Conservation (phyloP, 2,113 vertebrate genomes). For the Lagopus leucura region DNA sequence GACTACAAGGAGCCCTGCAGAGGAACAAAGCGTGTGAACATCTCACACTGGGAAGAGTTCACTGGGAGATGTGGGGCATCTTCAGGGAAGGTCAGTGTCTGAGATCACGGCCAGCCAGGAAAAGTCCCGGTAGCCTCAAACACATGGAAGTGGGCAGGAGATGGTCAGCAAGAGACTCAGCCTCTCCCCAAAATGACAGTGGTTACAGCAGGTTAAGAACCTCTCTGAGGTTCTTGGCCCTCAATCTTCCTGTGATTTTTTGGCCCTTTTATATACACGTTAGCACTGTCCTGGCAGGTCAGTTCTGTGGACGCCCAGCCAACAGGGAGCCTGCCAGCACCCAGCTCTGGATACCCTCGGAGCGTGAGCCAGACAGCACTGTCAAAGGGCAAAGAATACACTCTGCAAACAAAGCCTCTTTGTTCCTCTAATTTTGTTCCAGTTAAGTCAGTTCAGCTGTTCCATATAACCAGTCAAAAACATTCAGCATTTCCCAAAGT, state of each 20-base stretch:
- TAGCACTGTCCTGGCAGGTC: not conserved
- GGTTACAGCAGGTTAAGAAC: not conserved
- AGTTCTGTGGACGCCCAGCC: not conserved
- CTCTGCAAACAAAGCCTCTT: slow-evolving; percentile 67
- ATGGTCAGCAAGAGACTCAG: not conserved
- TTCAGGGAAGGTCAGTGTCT: not conserved
- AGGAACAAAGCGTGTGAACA: not conserved
- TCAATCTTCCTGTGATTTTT: not conserved
- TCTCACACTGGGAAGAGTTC: not conserved
- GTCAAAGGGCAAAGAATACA: slow-evolving; percentile 68
- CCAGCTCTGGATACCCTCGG: not conserved
- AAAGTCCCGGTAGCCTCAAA: not conserved
- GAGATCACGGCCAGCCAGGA: not conserved
- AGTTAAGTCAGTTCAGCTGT: slow-evolving; percentile 74
- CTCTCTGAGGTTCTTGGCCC: not conserved
- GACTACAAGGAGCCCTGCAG: not conserved
- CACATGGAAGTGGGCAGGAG: not conserved
- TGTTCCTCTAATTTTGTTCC: slow-evolving; percentile 74
- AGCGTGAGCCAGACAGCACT: not conserved
- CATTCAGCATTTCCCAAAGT: slow-evolving; percentile 65
- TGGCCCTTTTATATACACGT: not conserved
- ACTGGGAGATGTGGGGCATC: not conserved
- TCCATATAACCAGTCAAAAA: slow-evolving; percentile 68
- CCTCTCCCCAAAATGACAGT: not conserved
- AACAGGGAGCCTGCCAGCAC: not conserved